phyloP scores from a whole-genome alignment of 35 echinoderm and acorn worm genomes.

The Stichopus chloronotus region DNA sequence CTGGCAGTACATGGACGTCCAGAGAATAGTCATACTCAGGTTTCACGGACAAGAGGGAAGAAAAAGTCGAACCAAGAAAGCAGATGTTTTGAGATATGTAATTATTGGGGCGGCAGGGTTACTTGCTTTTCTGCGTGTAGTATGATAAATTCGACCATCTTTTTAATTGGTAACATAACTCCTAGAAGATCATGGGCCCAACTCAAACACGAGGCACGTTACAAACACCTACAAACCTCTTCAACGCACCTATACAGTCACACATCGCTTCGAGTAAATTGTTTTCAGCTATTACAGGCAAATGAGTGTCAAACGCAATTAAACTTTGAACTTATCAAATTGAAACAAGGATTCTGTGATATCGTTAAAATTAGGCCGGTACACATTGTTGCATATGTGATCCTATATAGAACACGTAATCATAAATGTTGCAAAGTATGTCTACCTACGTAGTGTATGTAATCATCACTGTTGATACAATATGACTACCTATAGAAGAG shows the following conservation, averaged over 20 bases:
- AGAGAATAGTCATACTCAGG: not conserved
- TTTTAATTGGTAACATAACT: conserved; percentile 18
- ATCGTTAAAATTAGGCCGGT: too few relatives aligned
- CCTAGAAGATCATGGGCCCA: not conserved
- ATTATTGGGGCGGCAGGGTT: conserved; percentile 14
- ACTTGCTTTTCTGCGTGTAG: not conserved
- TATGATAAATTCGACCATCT: conserved; percentile 12
- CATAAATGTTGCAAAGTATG: too few relatives aligned
- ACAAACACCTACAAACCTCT: not conserved
- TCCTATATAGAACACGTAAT: too few relatives aligned
- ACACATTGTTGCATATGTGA: too few relatives aligned
- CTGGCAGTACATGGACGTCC: not conserved
- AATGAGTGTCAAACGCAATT: too few relatives aligned
- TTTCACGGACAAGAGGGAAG: not conserved
- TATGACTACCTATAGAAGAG: too few relatives aligned
- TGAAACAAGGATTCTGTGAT: too few relatives aligned
- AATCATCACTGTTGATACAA: too few relatives aligned
- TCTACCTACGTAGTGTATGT: too few relatives aligned
- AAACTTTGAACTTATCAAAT: too few relatives aligned
- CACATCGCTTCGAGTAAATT: not conserved
- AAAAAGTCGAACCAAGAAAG: not conserved
- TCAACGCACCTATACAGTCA: not conserved
- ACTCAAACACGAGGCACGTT: not conserved
- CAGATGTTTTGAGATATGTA: conserved; percentile 20
- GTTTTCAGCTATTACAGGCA: too few relatives aligned